Percentiles rank a stretch among this genome's conserved stretches.
Conservation (phyloP, 2,113 vertebrate genomes). For the Phalacrocorax pelagicus region DNA sequence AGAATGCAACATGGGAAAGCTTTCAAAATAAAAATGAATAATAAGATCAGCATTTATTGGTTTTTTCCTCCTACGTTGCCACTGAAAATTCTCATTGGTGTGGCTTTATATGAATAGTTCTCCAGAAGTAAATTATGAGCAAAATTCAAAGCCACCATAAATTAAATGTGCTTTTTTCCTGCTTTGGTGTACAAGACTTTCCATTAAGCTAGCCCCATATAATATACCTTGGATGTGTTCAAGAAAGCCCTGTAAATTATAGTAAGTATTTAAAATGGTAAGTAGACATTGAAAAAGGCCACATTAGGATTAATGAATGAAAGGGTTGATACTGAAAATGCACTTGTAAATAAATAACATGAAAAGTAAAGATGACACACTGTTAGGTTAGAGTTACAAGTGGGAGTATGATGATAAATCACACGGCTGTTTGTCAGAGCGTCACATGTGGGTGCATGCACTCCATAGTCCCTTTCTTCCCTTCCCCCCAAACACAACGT, state of each 20-base stretch:
- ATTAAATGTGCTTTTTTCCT: constrained; percentile 75
- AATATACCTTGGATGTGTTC: constrained; percentile 82
- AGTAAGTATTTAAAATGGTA: constrained; percentile 85
- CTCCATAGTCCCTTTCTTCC: background rate
- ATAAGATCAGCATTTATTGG: constrained; percentile 69
- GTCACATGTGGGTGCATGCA: constrained; percentile 20
- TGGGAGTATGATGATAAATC: constrained; percentile 70
- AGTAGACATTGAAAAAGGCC: constrained; percentile 82
- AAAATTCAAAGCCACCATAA: constrained; percentile 79
- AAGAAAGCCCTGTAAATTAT: constrained; percentile 84
- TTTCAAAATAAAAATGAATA: constrained; percentile 66
- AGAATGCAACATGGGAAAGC: constrained; percentile 45
- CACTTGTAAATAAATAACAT: constrained; percentile 84
- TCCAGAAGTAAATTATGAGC: constrained; percentile 79
- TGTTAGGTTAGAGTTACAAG: constrained; percentile 79
- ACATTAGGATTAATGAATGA: constrained; percentile 86
- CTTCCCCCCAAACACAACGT: background rate
- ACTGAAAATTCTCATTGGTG: constrained; percentile 71
- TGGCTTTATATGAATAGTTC: constrained; percentile 72
- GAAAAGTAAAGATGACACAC: constrained; percentile 78
- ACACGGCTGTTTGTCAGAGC: constrained; percentile 32
- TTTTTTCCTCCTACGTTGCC: constrained; percentile 52
- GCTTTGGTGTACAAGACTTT: constrained; percentile 81
- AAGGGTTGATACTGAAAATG: constrained; percentile 79
- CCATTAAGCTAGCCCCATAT: constrained; percentile 84